Conservation (phyloP, 2,113 vertebrate species). For the Limanda limanda region DNA sequence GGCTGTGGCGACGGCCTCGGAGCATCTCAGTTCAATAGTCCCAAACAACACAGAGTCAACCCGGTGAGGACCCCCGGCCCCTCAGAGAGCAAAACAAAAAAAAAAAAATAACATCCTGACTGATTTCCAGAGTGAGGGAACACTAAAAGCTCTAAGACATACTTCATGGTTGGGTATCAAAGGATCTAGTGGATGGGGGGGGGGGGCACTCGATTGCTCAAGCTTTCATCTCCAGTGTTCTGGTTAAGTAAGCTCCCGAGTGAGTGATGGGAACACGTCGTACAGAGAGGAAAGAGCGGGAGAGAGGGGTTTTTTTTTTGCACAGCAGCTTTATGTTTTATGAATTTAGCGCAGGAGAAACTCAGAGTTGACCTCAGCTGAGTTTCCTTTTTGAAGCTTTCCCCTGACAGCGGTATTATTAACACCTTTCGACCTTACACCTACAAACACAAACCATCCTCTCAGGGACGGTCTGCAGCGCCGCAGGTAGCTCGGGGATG, state of each 20-base stretch:
- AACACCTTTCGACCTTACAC: slow-evolving; percentile 31
- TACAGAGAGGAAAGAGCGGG: slow-evolving; percentile 17
- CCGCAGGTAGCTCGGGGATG: slow-evolving; percentile 53
- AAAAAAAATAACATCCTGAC: neutral
- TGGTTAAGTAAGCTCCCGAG: slow-evolving; percentile 65
- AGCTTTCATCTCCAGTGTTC: slow-evolving; percentile 69
- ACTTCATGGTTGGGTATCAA: slow-evolving; percentile 72
- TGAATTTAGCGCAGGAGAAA: slow-evolving; percentile 32
- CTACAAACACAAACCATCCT: slow-evolving; percentile 13
- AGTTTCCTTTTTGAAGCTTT: slow-evolving; percentile 15
- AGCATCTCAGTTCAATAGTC: slow-evolving; percentile 53
- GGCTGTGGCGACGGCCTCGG: neutral
- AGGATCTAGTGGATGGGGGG: slow-evolving; percentile 40
- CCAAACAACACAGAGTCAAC: slow-evolving; percentile 32
- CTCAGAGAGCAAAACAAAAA: slow-evolving; percentile 13
- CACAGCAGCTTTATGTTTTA: slow-evolving; percentile 17
- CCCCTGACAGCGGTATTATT: slow-evolving; percentile 23
- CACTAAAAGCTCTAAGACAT: slow-evolving; percentile 69
- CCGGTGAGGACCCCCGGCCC: slow-evolving; percentile 51
- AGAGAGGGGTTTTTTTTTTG: neutral
- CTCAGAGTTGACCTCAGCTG: slow-evolving; percentile 9
- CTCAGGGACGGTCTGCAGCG: slow-evolving; percentile 21
- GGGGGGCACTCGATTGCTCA: slow-evolving; percentile 59
- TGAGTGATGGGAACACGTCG: slow-evolving; percentile 63
- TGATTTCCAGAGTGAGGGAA: slow-evolving; percentile 61